Evolutionary conservation across 2,888 invertebrate species (phyloP), one percentile per base, ranked within the genome.

Genomic region (Volucella bombylans): DNA sequence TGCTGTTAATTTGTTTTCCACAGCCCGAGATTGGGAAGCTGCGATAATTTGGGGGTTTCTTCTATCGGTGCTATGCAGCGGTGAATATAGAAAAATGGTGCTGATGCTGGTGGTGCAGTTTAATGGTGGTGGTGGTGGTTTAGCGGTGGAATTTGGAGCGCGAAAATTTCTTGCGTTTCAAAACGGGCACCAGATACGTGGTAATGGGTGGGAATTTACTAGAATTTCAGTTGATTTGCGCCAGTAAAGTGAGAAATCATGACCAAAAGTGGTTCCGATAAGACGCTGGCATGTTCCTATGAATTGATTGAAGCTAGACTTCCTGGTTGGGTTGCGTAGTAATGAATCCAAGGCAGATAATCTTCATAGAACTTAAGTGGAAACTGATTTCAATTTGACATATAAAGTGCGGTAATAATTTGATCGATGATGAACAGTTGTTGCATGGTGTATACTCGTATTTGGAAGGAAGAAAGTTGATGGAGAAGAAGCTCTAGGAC

Each of bases 1-100:
- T 81, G 81, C 77, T 72, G 85, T 77, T 85, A 85, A 85, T 85
- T 85, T 85, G 85, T 85, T 85, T 85, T 85, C 85, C 72, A 31
- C 31, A 31, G 72, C 52, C 76, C 76, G 55, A 85, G 85, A 85
- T 85, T 85, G 81, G 52, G 81, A 68, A 85, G 76, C 76, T 67
- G 85, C 77, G 85, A 85, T 85, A 85, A 85, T 85, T 85, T 81
- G 81, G 85, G 80, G 76, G 81, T 47, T 77, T 77, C 47, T 62
- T 6, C 31, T 31, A 31, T 6, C 6, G 31, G 2, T 23, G 18
- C 18, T 0, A 23, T 23, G 18, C 18, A 23, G 18, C 18, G 3
- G 18, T 31, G 31, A 31, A 31, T 31, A 31, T 31, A 31, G 31
- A 1, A 31, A 31, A 31, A 31, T 31, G 31, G 31, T 31, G 6